These are phyloP conservation scores for Strigamia crassipes DNA, from an alignment of 2,888 invertebrate genomes.

Conservation along the genomic window DNA sequence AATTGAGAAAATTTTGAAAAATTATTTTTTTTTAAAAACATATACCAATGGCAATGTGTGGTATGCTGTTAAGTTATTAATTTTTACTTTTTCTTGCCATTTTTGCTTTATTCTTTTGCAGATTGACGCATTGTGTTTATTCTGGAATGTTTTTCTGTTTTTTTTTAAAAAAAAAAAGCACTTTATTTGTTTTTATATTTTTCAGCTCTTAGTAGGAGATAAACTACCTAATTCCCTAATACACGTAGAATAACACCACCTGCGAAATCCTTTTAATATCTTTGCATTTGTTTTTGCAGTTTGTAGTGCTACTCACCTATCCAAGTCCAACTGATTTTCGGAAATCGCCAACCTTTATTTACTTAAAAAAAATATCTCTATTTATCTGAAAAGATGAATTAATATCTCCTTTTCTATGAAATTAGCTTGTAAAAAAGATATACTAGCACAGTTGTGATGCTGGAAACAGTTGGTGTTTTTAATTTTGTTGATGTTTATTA, in stretches of 20 bases:
- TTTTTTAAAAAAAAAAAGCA: slow-evolving; percentile 43
- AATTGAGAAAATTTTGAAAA: neutral
- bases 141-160: slow-evolving; percentile 15
- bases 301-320: slow-evolving; percentile 16
- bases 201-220: slow-evolving; percentile 16
- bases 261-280: slow-evolving; percentile 16
- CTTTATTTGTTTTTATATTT: neutral
- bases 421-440: neutral
- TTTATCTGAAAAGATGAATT: neutral
- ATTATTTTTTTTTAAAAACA: neutral
- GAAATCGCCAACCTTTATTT: neutral
- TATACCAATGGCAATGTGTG: slow-evolving; percentile 5
- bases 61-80: slow-evolving; percentile 19
- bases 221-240: slow-evolving; percentile 7
- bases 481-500: slow-evolving; percentile 33
- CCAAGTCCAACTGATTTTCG: neutral
- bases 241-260: slow-evolving; percentile 12
- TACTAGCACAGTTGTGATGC: neutral
- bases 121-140: slow-evolving; percentile 25
- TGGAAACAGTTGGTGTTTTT: slow-evolving; percentile 1
- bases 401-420: neutral
- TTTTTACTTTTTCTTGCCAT: slow-evolving; percentile 15
- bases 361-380: neutral
- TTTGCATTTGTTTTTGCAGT: neutral
- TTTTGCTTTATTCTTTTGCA: slow-evolving; percentile 27